phyloP scores from a whole-genome alignment of 2,113 vertebrate genomes.

The Macquaria ambigua region DNA sequence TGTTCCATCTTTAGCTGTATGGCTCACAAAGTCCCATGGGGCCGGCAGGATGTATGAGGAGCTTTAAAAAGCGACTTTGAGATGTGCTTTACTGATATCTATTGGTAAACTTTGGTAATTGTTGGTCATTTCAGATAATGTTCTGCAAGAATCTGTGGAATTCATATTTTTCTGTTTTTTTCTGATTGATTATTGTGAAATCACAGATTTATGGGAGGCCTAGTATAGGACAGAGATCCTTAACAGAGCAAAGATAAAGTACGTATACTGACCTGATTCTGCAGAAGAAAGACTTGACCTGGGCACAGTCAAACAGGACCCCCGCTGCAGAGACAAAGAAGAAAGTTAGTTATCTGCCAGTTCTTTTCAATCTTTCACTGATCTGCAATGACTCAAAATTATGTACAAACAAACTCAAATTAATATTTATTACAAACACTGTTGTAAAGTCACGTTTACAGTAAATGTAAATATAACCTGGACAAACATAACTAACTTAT shows the following conservation, averaged over 20 bases:
- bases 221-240: background rate
- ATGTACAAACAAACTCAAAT: background rate
- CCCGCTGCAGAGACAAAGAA: conserved; percentile 72
- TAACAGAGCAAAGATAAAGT: background rate
- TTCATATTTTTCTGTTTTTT: background rate
- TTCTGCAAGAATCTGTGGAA: background rate
- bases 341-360: background rate
- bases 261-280: conserved; percentile 88
- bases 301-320: conserved; percentile 85
- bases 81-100: conserved; percentile 1
- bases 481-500: background rate
- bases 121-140: background rate
- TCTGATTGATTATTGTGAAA: background rate
- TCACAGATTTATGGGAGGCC: background rate
- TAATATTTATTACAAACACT: background rate
- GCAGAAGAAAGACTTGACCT: conserved; percentile 94
- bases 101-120: background rate
- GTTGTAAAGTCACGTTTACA: background rate
- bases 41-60: background rate
- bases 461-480: background rate
- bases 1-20: background rate
- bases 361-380: background rate
- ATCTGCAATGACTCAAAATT: background rate
- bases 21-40: background rate
- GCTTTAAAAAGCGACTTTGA: background rate